These are phyloP conservation scores for Aphelocoma californica DNA, from an alignment of 2,797 vertebrate genomes.

Conservation along the genomic window DNA sequence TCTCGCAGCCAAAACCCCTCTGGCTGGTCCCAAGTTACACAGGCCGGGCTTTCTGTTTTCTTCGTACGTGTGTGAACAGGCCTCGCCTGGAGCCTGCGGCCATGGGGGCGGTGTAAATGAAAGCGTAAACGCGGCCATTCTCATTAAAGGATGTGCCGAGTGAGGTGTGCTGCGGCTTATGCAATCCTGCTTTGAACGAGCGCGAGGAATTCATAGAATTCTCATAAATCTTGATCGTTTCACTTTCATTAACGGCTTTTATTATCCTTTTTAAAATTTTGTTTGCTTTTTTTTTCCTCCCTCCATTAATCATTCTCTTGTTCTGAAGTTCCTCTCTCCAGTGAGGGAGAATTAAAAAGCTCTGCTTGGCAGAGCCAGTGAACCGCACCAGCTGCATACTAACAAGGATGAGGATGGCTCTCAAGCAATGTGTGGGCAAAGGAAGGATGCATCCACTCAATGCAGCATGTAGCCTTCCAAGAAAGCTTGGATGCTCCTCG, in stretches of 20 bases:
- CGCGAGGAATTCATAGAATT: background rate
- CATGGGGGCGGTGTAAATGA: background rate
- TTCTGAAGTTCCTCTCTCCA: conserved; percentile 38
- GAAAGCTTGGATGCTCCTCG: background rate
- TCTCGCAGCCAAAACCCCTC: background rate
- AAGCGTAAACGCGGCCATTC: background rate
- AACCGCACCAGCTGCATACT: conserved; percentile 21
- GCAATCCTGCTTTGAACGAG: background rate
- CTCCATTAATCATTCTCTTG: conserved; percentile 17
- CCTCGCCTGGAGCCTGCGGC: background rate
- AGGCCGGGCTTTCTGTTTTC: background rate
- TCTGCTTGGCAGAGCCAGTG: conserved; percentile 9
- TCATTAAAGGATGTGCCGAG: background rate
- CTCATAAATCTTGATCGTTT: background rate
- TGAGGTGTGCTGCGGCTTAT: background rate
- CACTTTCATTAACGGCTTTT: conserved; percentile 26
- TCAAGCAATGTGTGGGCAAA: background rate
- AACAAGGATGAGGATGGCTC: background rate
- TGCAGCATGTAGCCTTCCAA: background rate
- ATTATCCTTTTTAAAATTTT: background rate
- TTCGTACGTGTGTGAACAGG: background rate
- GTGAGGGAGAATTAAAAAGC: conserved; percentile 13
- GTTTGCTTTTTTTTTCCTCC: background rate
- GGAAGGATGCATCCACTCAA: background rate
- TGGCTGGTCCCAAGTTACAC: background rate